Evolutionary conservation across 1,140 invertebrate genomes (phyloP), one percentile per base, ranked within the genome.

Genomic region (Papilio glaucus): DNA sequence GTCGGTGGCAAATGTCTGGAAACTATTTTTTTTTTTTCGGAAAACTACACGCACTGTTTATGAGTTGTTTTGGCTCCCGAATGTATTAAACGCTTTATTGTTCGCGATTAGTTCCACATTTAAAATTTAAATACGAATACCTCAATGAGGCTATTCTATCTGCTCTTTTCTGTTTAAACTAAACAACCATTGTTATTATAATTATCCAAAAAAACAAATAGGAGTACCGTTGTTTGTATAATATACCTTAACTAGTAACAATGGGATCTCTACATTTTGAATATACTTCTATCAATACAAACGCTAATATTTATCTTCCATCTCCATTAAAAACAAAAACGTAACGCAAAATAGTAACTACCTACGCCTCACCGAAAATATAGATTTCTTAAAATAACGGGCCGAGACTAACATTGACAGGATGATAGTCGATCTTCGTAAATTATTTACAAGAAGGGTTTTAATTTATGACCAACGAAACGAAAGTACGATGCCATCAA

Each of bases 1-100:
- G 81, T 85, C 82, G 78, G 82, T 74, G 77, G 79, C 77, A 84
- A 84, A 85, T 84, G 87, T 89, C 86, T 88, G 88, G 75, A 84
- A 92, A 92, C 86, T 89, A 91, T 86, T 86, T 87, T 83, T 80
- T 78, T 73, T 74, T 81, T 77, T 38, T 38, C 37, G 33, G 60
- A 72, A 72, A 77, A 80, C 82, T 80, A 78, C 84, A 79, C 74
- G 74, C 76, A 78, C 79, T 77, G 79, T 78, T 84, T 83, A 81
- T 82, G 77, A 80, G 74, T 73, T 77, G 75, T 79, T 77, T 45
- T 41, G 41, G 24, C 41, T 45, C n/a, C 9, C 63, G 63, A 67
- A 67, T 42, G 21, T 42, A 45, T 68, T 68, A 45, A 49, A 67
- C 38, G 29, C 39, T 29, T 45, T 45, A 68, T 68, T 45, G 65